Conservation (phyloP, 2,113 vertebrate species). For the Otolemur garnettii region DNA sequence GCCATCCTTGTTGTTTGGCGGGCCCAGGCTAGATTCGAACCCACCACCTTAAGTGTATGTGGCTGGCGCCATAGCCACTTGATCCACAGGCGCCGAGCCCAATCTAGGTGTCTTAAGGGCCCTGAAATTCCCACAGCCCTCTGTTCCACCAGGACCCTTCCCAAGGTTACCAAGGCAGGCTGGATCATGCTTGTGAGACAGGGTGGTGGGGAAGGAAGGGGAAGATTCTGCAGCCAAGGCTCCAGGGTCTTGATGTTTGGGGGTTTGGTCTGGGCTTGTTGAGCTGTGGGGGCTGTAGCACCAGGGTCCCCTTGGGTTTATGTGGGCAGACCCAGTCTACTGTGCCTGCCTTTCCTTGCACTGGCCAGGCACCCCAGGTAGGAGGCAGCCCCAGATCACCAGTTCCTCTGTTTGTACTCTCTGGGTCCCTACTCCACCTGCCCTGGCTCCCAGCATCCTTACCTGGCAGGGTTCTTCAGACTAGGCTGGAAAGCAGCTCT, state of each 20-base stretch:
- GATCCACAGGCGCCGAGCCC: background rate
- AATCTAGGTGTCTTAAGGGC: background rate
- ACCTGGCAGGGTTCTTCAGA: background rate
- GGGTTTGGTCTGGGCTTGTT: background rate
- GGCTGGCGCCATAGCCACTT: too few species aligned
- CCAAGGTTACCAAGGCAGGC: background rate
- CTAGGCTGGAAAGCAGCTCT: background rate
- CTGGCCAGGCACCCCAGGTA: background rate
- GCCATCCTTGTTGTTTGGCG: too few species aligned
- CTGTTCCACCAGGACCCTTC: background rate
- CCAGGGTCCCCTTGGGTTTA: background rate
- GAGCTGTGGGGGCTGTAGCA: background rate
- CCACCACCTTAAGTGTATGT: too few species aligned
- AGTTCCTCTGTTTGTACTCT: slow-evolving; percentile 13
- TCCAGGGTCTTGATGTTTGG: background rate
- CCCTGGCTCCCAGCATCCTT: background rate
- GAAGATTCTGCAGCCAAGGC: background rate
- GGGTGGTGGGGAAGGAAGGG: background rate
- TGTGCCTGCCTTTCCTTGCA: background rate
- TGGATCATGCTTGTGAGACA: background rate
- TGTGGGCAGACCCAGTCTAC: background rate
- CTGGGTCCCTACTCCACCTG: background rate
- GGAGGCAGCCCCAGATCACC: background rate
- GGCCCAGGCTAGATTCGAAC: too few species aligned
- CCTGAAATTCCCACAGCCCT: background rate